Base-by-base conservation (phyloP, 2,797 vertebrate species). In the Lophius americanus region DNA sequence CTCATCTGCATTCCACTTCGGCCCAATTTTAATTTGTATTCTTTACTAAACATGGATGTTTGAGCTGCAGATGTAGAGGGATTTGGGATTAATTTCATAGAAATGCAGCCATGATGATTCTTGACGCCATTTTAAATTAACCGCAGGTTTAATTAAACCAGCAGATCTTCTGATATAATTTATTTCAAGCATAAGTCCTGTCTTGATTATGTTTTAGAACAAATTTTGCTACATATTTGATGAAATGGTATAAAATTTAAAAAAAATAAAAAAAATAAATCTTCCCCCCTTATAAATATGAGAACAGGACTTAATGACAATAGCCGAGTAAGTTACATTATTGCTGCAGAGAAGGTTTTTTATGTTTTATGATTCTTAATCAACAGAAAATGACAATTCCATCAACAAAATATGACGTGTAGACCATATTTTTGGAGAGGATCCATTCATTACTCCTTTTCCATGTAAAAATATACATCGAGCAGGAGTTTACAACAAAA, bases 391-490 rank as follows among this genome's bases (percentile, higher is more conserved):
- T 38, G 7, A 42, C 8, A 2, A 38, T 7, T 33, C 6, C 11
- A 33, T 41, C 32, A 14, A 49, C 1, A 13, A 59, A 60, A 13
- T 23, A 23, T 23, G 23, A 23, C 23, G 23, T 23, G 23, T 23
- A 52, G 10, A 35, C 11, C 7, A 13, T 11, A 47, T 32, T 43
- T 13, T 53, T 73, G 64, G 48, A 77, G 62, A 77, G 76, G 76
- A 51, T 35, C 39, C 7, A 38, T 90, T 86, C 77, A 88, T 87
- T 90, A 76, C 49, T 39, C 73, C 38, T 38, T 68, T 84, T 79
- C 64, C 47, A 78, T 70, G 61, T 82, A 78, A 86, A 88, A 87
- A 88, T 76, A 84, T 79, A 88, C 78, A 86, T 68, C 36, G 65
- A 44, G 13, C 12, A 3, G 23, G 11, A 12, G 13, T 41, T 76